Evolutionary conservation across 2,113 vertebrate genomes (phyloP), one percentile per base, ranked within the genome.

Genomic region (Ictidomys tridecemlineatus): DNA sequence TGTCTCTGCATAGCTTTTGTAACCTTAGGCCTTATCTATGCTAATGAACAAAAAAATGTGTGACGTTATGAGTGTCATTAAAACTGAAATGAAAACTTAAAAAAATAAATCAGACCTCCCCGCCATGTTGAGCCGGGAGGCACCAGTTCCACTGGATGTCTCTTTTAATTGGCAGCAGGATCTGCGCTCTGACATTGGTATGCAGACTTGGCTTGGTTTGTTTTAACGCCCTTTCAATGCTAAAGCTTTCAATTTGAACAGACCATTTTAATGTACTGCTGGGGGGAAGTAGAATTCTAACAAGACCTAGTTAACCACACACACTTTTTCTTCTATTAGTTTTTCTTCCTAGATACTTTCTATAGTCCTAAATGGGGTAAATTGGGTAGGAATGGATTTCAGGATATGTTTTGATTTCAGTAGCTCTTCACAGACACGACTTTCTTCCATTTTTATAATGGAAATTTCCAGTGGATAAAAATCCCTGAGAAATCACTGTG

Each of bases 11-110:
- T 84, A 95, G 72, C 72, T 96, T 97, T 85, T 42, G 22, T 96
- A 86, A 97, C 85, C 96, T 98, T 84, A 67, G 88, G 18, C 84
- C 76, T 97, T 96, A 90, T 96, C 84, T 96, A 26, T 98, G 97
- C 98, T 98, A 98, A 98, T 96, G 98, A 98, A 58, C 93, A 85
- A 34, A 80, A 80, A 82, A 79, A 76, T 0, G 0, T 90, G 76
- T 95, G 95, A 93, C 58, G 67, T 69, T 77, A 73, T 34, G 94
- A 89, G 34, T 58, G 51, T 93, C 95, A 28, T 97, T 97, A 97
- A 98, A 97, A 56, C 92, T 63, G 89, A 94, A 94, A 85, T 92
- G 42, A 76, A 93, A 58, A 37, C 58, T 34, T 61, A 18, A 3
- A 4, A 16, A 37, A 67, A 93, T 80, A 87, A 70, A 42, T 65